A percentile compares a stretch with the other conserved stretches of the same genome.
phyloP scores from a whole-genome alignment of 2,888 invertebrate genomes.

The Phyllotreta striolata region DNA sequence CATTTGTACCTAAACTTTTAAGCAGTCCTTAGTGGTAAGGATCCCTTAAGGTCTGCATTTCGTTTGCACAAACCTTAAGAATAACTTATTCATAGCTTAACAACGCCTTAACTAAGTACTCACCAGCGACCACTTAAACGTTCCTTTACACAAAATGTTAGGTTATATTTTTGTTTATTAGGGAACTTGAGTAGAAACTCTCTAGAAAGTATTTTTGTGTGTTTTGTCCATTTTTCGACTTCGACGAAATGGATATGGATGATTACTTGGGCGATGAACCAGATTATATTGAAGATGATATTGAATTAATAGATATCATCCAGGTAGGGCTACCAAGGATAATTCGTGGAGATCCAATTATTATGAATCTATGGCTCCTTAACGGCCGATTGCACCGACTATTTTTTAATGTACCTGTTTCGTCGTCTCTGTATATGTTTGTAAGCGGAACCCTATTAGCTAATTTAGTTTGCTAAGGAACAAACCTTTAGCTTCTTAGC shows the following conservation, averaged over 20 bases:
- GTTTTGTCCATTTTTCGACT: not conserved
- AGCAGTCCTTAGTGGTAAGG: not conserved
- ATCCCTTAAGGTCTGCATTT: not conserved
- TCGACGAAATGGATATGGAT: not conserved
- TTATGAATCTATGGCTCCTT: slow-evolving; percentile 9
- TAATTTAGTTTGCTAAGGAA: too few relatives aligned
- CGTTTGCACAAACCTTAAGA: not conserved
- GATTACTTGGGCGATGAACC: slow-evolving; percentile 9
- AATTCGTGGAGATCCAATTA: slow-evolving; percentile 2
- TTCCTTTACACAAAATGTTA: not conserved
- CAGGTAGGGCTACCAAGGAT: slow-evolving; percentile 5
- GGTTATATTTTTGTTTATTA: not conserved
- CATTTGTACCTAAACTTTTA: not conserved
- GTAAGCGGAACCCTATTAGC: too few relatives aligned
- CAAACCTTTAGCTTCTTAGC: too few relatives aligned
- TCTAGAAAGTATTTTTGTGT: not conserved
- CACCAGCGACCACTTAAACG: not conserved
- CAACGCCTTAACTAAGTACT: not conserved
- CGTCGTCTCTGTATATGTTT: too few relatives aligned
- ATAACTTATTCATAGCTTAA: not conserved
- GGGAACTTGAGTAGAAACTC: not conserved
- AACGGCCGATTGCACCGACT: too few relatives aligned
- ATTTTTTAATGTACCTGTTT: too few relatives aligned
- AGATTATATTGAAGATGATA: slow-evolving; percentile 16
- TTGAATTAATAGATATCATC: slow-evolving; percentile 6